Conservation (phyloP, 1,140 invertebrate species). For the Drosophila ironensis region DNA sequence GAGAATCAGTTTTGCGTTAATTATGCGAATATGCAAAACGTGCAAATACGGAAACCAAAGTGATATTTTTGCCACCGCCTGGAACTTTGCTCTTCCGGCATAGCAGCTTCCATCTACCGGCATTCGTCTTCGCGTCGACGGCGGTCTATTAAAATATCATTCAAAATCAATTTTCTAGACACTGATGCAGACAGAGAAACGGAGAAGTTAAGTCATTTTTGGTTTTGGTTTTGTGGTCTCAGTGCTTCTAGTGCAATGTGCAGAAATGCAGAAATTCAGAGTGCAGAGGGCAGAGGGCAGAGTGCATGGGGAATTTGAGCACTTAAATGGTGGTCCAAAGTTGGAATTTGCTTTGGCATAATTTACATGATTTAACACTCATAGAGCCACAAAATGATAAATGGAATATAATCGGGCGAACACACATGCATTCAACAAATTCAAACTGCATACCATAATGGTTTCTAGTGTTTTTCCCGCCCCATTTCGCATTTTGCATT, state of each 20-base stretch:
- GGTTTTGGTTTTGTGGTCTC: slow-evolving; percentile 55
- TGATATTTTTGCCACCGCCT: slow-evolving; percentile 31
- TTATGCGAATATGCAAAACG: slow-evolving; percentile 58
- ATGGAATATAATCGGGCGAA: slow-evolving; percentile 29
- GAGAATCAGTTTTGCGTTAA: slow-evolving; percentile 45
- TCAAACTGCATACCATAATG: slow-evolving; percentile 14
- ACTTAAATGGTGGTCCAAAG: slow-evolving; percentile 39
- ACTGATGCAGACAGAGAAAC: slow-evolving; percentile 27
- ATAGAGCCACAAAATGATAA: slow-evolving; percentile 49
- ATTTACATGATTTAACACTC: slow-evolving; percentile 63
- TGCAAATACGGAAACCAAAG: slow-evolving; percentile 71
- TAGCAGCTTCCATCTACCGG: background rate
- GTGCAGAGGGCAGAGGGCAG: background rate
- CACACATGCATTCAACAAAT: slow-evolving; percentile 12
- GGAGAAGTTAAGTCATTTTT: slow-evolving; percentile 37
- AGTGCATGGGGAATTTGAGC: slow-evolving; percentile 36
- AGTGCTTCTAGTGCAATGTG: slow-evolving; percentile 43
- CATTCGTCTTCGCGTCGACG: slow-evolving; percentile 48
- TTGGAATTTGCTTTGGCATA: slow-evolving; percentile 36
- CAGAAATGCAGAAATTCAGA: slow-evolving; percentile 15
- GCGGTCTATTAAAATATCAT: slow-evolving; percentile 46
- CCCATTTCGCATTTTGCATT: slow-evolving; percentile 14
- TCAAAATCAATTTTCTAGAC: slow-evolving; percentile 66
- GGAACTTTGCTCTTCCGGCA: slow-evolving; percentile 26
- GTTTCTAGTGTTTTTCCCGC: background rate